These are phyloP conservation scores for Andrena trimmerana DNA, from an alignment of 2,888 invertebrate species.

Conservation along the genomic window DNA sequence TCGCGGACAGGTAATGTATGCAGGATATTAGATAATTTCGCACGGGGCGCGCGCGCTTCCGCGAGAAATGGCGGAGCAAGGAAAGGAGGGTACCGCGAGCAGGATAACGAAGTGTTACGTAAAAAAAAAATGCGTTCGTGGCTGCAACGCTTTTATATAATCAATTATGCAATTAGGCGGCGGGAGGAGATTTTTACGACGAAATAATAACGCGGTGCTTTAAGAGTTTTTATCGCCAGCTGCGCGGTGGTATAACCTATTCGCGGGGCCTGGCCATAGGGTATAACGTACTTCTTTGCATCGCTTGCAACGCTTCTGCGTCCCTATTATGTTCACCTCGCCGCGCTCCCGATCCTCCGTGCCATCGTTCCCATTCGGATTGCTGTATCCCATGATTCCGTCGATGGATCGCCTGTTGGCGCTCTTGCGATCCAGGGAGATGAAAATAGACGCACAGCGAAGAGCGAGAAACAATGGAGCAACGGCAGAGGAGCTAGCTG, in stretches of 20 bases:
- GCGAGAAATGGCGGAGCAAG: conserved; percentile 46
- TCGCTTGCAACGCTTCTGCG: conserved; percentile 39
- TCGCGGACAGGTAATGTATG: conserved; percentile 35
- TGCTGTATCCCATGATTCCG: not conserved
- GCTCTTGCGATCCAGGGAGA: not conserved
- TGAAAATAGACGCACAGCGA: not conserved
- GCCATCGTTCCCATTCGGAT: not conserved
- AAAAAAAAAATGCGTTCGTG: conserved; percentile 4
- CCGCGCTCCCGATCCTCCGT: not conserved
- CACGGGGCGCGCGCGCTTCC: conserved; percentile 33
- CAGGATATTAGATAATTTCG: conserved; percentile 60
- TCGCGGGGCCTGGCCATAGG: not conserved
- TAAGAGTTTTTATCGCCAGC: not conserved
- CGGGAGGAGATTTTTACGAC: conserved; percentile 21
- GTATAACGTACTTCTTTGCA: conserved; percentile 57
- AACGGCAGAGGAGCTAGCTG: not conserved
- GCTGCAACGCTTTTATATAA: conserved; percentile 37
- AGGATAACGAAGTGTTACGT: conserved; percentile 35
- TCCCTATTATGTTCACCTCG: conserved; percentile 57
- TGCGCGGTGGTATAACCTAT: conserved; percentile 3
- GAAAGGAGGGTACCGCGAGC: conserved; percentile 11
- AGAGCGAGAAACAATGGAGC: conserved; percentile 30
- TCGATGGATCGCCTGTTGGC: not conserved
- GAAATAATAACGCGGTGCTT: conserved; percentile 24
- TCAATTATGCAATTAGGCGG: conserved; percentile 51